Evolutionary conservation across 2,797 vertebrate genomes (phyloP).

Genomic region (Sebastes matsubarae): DNA sequence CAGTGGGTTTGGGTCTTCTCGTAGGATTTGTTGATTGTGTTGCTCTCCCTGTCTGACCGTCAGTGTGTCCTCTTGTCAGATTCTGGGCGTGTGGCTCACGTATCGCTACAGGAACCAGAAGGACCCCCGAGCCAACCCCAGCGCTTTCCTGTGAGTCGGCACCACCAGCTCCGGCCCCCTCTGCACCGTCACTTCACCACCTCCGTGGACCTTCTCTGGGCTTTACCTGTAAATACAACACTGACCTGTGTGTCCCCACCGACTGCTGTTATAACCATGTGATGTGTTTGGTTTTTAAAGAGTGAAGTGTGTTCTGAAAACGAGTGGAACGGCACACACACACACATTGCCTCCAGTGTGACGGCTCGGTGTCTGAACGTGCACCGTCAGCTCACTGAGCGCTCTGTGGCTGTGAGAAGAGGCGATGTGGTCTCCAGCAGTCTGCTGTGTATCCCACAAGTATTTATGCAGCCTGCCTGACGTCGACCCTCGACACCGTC

Average conservation of each 20-base stretch:
- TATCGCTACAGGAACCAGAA: slow-evolving; percentile 97
- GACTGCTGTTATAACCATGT: background rate
- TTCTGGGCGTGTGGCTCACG: slow-evolving; percentile 94
- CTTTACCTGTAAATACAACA: slow-evolving; percentile 30
- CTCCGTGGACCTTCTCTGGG: slow-evolving; percentile 8
- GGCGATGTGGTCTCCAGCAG: background rate
- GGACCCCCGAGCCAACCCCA: slow-evolving; percentile 95
- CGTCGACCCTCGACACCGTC: background rate
- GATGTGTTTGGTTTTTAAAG: background rate
- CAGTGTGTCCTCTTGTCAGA: slow-evolving; percentile 75
- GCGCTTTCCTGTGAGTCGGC: slow-evolving; percentile 90
- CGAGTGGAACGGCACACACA: background rate
- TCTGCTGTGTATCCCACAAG: slow-evolving; percentile 20
- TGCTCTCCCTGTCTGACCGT: background rate
- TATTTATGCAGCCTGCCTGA: slow-evolving; percentile 30
- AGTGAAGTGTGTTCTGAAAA: background rate
- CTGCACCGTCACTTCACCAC: slow-evolving; percentile 14
- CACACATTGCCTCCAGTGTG: background rate
- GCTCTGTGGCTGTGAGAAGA: background rate
- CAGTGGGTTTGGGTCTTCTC: background rate
- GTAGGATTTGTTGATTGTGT: background rate
- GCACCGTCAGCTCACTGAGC: background rate
- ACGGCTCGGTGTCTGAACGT: background rate
- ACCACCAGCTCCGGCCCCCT: background rate
- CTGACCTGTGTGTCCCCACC: slow-evolving; percentile 7